Conservation (phyloP, 2,888 invertebrate species). For the Balanococcus diminutus region DNA sequence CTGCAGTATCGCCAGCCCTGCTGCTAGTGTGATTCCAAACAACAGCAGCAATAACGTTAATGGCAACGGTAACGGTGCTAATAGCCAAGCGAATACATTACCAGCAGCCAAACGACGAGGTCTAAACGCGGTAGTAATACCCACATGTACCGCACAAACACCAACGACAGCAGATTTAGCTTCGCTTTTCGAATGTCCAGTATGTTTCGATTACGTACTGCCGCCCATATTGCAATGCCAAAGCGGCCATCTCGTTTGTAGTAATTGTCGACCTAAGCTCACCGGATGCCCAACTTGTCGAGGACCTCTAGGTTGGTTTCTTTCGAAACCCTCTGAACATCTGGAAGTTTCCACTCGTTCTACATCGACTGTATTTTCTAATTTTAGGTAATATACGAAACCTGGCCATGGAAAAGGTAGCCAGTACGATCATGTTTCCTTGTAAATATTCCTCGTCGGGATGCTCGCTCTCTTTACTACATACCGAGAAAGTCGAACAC, state of each 20-base stretch:
- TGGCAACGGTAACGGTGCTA: constrained; percentile 33
- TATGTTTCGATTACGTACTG: constrained; percentile 98
- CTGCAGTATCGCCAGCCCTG: not conserved
- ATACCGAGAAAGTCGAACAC: constrained; percentile 98
- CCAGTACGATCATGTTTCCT: constrained; percentile 97
- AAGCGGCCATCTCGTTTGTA: constrained; percentile 97
- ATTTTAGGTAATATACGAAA: constrained; percentile 88
- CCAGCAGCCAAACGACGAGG: constrained; percentile 50
- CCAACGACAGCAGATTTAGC: constrained; percentile 77
- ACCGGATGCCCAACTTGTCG: constrained; percentile 98
- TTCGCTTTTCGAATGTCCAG: constrained; percentile 92
- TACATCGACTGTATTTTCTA: not conserved
- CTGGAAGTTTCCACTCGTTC: not conserved
- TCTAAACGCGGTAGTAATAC: constrained; percentile 27
- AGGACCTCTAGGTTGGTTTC: constrained; percentile 78
- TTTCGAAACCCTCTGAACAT: not conserved
- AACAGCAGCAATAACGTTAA: not conserved
- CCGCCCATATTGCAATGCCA: constrained; percentile 99
- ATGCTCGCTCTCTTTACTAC: constrained; percentile 87
- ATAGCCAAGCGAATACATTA: constrained; percentile 43
- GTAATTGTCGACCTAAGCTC: constrained; percentile 94
- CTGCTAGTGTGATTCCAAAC: not conserved
- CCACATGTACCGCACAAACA: constrained; percentile 54
- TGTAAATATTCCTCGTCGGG: constrained; percentile 98
- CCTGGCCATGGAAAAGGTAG: constrained; percentile 99